These are phyloP conservation scores for Corythornis vintsioides DNA, from an alignment of 2,113 vertebrate species.

Conservation along the genomic window DNA sequence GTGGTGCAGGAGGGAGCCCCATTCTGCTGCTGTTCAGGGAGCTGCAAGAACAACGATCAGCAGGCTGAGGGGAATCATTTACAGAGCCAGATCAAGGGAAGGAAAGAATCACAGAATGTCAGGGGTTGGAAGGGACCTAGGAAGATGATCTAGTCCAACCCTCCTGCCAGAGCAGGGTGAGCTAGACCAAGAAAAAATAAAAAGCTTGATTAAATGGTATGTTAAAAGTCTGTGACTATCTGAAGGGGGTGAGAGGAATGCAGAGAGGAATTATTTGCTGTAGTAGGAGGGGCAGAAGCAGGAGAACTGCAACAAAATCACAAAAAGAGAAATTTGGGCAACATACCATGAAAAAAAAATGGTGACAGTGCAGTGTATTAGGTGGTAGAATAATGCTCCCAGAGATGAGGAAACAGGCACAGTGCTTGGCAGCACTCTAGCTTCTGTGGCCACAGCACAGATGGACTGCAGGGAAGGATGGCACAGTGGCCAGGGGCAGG, in stretches of 20 bases:
- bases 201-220: neutral
- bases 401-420: neutral
- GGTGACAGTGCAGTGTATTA: neutral
- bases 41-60: neutral
- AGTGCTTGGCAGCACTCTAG: neutral
- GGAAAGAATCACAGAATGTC: neutral
- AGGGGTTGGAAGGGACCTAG: too few species aligned
- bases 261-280: neutral
- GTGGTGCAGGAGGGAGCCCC: neutral
- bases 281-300: neutral
- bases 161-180: too few species aligned
- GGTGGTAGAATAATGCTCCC: neutral
- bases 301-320: neutral
- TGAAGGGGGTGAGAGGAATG: neutral
- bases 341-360: neutral
- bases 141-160: too few species aligned
- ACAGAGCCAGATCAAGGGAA: neutral
- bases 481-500: neutral
- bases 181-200: too few species aligned
- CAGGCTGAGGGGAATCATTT: neutral
- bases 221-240: neutral
- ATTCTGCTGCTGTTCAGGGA: neutral
- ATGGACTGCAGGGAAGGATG: neutral
- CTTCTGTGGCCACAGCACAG: slow-evolving; percentile 7
- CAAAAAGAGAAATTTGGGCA: neutral